Base-by-base conservation (phyloP, 53 echinoderm and acorn worm genomes). In the Zoroaster sp. region DNA sequence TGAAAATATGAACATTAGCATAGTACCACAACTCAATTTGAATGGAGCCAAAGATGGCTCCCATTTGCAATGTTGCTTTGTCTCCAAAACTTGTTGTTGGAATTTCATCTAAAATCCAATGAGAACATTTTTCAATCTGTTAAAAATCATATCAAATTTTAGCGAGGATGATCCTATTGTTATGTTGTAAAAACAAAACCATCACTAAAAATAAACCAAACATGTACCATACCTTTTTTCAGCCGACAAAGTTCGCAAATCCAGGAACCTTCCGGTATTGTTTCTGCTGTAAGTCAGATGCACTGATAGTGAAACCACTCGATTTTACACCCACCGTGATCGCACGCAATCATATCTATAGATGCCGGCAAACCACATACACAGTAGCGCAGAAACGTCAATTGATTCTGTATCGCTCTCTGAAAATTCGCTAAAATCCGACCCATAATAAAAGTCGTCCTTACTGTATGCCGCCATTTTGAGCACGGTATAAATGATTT, bases 391-490 rank as follows among this genome's bases (percentile, higher is more conserved):
- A 4, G 74, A 74, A 74, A 74, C n/a, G 4, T 74, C 74, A 1
- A 11, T 17, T 17, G 17, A 47, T 13, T 47, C 47, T 11, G 47
- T 17, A 11, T 42, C 74, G 41, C 41, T 31, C 6, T 74, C 74
- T 7, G 74, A 74, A 74, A 74, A 43, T 41, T 74, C 74, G 43
- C 74, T 74, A 20, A 74, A 43, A 10, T 74, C 74, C 18, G 74
- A 74, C 5, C 74, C 74, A 23, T 74, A 74, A 42, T 74, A 74
- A 74, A 74, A 74, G 10, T 74, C 74, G 11, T 74, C 74, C 21
- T 74, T 74, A 74, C 74, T 30, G 74, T 74, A 74, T n/a, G 74
- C 74, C 74, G 72, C 72, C 72, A 72, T 72, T 38, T 70, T 35
- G n/a, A 38, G 73, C 40, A n/a, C 25, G 11, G 47, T 47, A 47